phyloP scores from a whole-genome alignment of 92 coral and sea anemone species.

The Palythoa grandis region DNA sequence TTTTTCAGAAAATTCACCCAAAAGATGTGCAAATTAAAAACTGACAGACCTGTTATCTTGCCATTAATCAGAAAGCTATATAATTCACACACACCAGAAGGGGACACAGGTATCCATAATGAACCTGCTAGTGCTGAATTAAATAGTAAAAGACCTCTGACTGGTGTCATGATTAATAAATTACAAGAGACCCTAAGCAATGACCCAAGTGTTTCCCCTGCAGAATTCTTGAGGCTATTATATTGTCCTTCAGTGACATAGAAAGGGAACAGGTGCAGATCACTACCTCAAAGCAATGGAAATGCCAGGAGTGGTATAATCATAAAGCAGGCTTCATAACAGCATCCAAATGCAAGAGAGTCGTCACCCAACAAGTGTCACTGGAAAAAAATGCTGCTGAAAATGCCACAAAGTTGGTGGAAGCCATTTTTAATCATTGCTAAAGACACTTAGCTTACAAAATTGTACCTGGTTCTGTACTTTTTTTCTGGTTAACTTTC shows the following conservation, averaged over 20 bases:
- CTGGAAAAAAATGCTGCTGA: slow-evolving; percentile 68
- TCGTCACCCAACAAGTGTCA: slow-evolving; percentile 70
- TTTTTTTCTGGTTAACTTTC: too few species aligned
- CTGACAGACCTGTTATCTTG: slow-evolving; percentile 64
- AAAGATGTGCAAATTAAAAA: slow-evolving; percentile 57
- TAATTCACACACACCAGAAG: slow-evolving; percentile 14
- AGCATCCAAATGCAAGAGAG: slow-evolving; percentile 73
- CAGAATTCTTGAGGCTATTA: slow-evolving; percentile 42
- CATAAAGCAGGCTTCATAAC: slow-evolving; percentile 73
- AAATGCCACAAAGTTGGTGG: slow-evolving; percentile 60
- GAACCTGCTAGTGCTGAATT: slow-evolving; percentile 41
- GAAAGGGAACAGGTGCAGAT: slow-evolving; percentile 59
- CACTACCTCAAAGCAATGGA: slow-evolving; percentile 73
- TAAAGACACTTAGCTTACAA: too few species aligned
- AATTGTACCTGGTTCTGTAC: too few species aligned
- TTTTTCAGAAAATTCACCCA: slow-evolving; percentile 56
- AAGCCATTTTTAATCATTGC: slow-evolving; percentile 52
- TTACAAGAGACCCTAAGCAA: slow-evolving; percentile 39
- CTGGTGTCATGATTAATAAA: slow-evolving; percentile 27
- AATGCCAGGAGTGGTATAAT: slow-evolving; percentile 64
- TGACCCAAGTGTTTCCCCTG: slow-evolving; percentile 46
- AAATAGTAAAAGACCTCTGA: slow-evolving; percentile 12
- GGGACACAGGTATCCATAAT: slow-evolving; percentile 20
- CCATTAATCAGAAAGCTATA: slow-evolving; percentile 61
- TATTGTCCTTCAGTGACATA: slow-evolving; percentile 64